Evolutionary conservation across 1,140 invertebrate species (phyloP), one percentile per base, ranked within the genome.

Genomic region (Drosophila sp.): DNA sequence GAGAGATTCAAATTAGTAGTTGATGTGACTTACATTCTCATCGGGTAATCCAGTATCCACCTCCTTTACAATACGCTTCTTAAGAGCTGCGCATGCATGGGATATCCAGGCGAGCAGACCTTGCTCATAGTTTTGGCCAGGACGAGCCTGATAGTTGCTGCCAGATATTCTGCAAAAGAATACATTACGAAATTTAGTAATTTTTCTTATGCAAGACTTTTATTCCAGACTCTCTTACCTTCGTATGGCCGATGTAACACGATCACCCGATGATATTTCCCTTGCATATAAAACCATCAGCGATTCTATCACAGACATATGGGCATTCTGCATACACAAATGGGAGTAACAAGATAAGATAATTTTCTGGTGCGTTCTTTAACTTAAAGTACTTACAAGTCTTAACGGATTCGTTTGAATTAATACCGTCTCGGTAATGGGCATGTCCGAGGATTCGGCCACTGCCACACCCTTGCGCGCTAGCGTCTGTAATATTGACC

Each of bases 221-320:
- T 17, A 17, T 17, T 17, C 17, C 17, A 17, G 17, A 17, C 30
- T 30, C 8, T 38, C 35, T 3, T 95, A 97, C 69, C 96, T 93
- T 81, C 95, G 94, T 61, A 98, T 96, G 58, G 98, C 97, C 65
- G 97, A 95, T 29, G 96, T 94, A 32, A 99, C 96, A 60, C 97
- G 94, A 79, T 99, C 98, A 40, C 96, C 94, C 23, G 97, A 98
- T 70, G 98, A 96, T 67, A 98, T 96, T 93, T 99, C 97, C 89
- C 97, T 96, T 74, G 98, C 96, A 93, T 99, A 99, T 72, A 99
- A 94, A 81, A 95, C 94, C 98, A 99, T 99, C 91, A 99, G 94
- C 77, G 97, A 97, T 94, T 99, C 98, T 93, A 99, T 98, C 92
- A 99, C 96, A 92, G 97, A 95, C 95, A 99, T 96, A 93, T 99